Conservation (phyloP, 1,140 invertebrate species). For the Pollicipes pollicipes region DNA sequence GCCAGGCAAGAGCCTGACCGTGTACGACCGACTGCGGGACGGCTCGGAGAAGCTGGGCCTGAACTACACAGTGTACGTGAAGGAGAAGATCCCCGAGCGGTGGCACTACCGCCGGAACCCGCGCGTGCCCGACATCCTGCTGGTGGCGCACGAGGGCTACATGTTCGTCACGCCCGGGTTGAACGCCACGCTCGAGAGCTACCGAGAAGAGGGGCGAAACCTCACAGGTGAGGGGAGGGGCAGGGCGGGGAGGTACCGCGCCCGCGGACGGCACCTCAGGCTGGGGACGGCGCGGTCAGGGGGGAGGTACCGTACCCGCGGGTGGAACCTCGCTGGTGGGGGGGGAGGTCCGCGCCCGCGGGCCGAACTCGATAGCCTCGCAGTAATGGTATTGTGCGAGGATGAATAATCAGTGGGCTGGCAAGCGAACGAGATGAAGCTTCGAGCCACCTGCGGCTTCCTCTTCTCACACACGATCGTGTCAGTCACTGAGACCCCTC, state of each 20-base stretch:
- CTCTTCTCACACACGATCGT: no score
- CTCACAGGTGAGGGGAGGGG: background rate
- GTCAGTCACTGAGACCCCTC: no score
- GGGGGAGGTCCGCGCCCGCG: no score
- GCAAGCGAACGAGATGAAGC: no score
- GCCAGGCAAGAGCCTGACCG: constrained; percentile 12
- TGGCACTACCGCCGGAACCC: constrained; percentile 23
- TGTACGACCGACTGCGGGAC: constrained; percentile 13
- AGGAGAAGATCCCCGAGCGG: constrained; percentile 22
- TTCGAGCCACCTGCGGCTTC: no score
- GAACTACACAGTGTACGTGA: constrained; percentile 20
- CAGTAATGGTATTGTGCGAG: no score
- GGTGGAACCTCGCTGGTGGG: no score
- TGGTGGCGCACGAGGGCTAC: constrained; percentile 23
- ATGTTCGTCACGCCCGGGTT: constrained; percentile 14
- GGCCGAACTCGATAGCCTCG: no score
- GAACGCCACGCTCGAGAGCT: constrained; percentile 8
- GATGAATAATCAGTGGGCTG: no score
- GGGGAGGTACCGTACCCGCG: no score
- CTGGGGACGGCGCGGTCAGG: no score
- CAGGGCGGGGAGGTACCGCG: background rate
- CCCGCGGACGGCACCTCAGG: no score
- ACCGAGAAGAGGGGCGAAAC: constrained; percentile 14
- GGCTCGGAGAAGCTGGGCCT: constrained; percentile 3
- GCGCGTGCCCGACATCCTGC: constrained; percentile 21